Conservation (phyloP, 1,140 invertebrate species). For the Drosophila lacertosa region DNA sequence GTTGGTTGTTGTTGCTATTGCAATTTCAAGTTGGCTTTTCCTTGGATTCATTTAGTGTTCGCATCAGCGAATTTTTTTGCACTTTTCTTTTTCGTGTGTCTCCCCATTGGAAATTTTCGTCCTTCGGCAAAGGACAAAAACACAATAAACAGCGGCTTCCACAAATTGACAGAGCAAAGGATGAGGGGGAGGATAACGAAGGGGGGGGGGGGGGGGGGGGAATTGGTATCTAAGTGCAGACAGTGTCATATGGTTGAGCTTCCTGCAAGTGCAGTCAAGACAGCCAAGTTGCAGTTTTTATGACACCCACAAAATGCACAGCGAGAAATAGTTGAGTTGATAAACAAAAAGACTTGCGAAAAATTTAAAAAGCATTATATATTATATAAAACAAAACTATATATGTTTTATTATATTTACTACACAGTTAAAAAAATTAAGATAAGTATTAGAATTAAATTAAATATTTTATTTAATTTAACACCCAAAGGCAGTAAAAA, state of each 20-base stretch:
- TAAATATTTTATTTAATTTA: too few relatives aligned
- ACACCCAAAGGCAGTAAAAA: too few relatives aligned
- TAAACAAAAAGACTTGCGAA: slow-evolving; percentile 28
- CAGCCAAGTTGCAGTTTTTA: slow-evolving; percentile 62
- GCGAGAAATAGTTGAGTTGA: background rate
- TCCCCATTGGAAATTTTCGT: slow-evolving; percentile 75
- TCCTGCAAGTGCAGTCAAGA: slow-evolving; percentile 50
- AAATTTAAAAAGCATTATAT: slow-evolving; percentile 28
- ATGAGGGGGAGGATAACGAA: background rate
- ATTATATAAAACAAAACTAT: too few relatives aligned
- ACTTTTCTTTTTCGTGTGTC: too few relatives aligned
- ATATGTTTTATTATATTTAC: too few relatives aligned
- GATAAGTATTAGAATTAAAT: too few relatives aligned
- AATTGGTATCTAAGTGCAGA: slow-evolving; percentile 18
- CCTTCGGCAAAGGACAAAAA: slow-evolving; percentile 80
- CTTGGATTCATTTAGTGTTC: slow-evolving; percentile 8
- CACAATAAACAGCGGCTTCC: slow-evolving; percentile 60
- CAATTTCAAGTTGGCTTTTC: slow-evolving; percentile 37
- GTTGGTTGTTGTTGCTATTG: slow-evolving; percentile 12
- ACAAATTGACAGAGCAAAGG: background rate
- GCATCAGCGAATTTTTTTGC: slow-evolving; percentile 46
- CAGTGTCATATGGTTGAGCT: slow-evolving; percentile 50
- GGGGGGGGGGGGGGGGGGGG: background rate
- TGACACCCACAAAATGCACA: slow-evolving; percentile 43
- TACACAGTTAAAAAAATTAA: too few relatives aligned